A percentile compares a stretch with the other conserved stretches of the same genome.
phyloP scores from a whole-genome alignment of 1,140 invertebrate genomes.

The Drosophila sechellia region DNA sequence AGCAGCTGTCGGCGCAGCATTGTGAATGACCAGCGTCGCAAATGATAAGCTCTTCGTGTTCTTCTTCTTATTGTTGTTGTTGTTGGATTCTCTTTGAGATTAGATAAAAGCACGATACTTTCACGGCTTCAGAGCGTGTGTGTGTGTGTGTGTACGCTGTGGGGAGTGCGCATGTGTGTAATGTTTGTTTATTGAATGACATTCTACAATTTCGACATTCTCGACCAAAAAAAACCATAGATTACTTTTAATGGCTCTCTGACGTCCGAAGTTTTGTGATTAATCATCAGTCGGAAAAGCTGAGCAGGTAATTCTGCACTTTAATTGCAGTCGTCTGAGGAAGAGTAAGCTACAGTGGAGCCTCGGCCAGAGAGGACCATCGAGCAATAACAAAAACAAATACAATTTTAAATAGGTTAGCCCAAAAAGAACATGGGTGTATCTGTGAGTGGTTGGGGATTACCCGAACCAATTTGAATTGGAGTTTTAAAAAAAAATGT shows the following conservation, averaged over 20 bases:
- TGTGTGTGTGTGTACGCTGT: slow-evolving; percentile 6
- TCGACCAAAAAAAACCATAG: slow-evolving; percentile 46
- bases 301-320: slow-evolving; percentile 6
- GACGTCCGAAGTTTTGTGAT: slow-evolving; percentile 54
- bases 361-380: too few relatives aligned
- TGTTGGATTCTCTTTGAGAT: slow-evolving; percentile 49
- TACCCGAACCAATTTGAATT: too few relatives aligned
- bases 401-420: too few relatives aligned
- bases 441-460: too few relatives aligned
- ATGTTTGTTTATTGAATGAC: slow-evolving; percentile 71
- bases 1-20: slow-evolving; percentile 65
- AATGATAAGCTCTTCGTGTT: slow-evolving; percentile 40
- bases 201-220: slow-evolving; percentile 58
- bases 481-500: too few relatives aligned
- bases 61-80: slow-evolving; percentile 6
- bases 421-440: too few relatives aligned
- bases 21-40: slow-evolving; percentile 60
- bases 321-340: slow-evolving; percentile 1
- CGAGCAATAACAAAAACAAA: too few relatives aligned
- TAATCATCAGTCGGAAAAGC: slow-evolving; percentile 43
- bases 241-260: slow-evolving; percentile 66
- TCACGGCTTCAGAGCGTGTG: not conserved
- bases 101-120: slow-evolving; percentile 56
- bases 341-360: not conserved
- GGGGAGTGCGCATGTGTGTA: slow-evolving; percentile 11